Percentiles rank a stretch among this genome's conserved stretches.
phyloP scores from a whole-genome alignment of 2,113 vertebrate species.

The Thymallus thymallus region DNA sequence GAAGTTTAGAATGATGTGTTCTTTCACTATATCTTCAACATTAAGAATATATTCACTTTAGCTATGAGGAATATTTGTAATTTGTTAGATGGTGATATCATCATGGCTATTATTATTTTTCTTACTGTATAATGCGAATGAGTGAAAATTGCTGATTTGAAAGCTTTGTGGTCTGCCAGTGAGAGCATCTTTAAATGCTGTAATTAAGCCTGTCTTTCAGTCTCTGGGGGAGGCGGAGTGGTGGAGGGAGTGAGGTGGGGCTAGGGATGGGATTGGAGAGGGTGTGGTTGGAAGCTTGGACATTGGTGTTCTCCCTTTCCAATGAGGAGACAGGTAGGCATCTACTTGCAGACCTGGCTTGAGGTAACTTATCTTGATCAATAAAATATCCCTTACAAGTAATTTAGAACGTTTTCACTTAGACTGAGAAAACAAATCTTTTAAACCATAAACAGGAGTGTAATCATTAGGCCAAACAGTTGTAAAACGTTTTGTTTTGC shows the following conservation, averaged over 20 bases:
- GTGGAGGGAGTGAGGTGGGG: not conserved
- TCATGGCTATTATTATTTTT: conserved; percentile 51
- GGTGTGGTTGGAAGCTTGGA: conserved; percentile 3
- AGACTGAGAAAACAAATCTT: too few species aligned
- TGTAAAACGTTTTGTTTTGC: too few species aligned
- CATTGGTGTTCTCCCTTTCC: not conserved
- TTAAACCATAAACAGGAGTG: too few species aligned
- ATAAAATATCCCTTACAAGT: too few species aligned
- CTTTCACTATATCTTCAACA: conserved; percentile 51
- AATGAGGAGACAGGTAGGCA: not conserved
- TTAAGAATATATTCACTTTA: conserved; percentile 57
- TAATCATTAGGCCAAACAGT: too few species aligned
- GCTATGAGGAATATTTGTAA: conserved; percentile 47
- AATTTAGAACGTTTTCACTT: too few species aligned
- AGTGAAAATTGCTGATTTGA: conserved; percentile 57
- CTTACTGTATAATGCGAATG: conserved; percentile 42
- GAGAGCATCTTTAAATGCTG: conserved; percentile 39
- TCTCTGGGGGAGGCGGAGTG: conserved; percentile 12
- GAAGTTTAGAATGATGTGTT: conserved; percentile 48
- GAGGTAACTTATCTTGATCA: not conserved
- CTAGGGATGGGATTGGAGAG: not conserved
- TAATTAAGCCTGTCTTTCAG: conserved; percentile 47
- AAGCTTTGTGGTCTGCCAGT: conserved; percentile 43
- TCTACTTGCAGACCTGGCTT: not conserved
- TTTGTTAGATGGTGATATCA: conserved; percentile 59